Conservation (phyloP, 2,797 vertebrate species). For the Sparidentex hasta region DNA sequence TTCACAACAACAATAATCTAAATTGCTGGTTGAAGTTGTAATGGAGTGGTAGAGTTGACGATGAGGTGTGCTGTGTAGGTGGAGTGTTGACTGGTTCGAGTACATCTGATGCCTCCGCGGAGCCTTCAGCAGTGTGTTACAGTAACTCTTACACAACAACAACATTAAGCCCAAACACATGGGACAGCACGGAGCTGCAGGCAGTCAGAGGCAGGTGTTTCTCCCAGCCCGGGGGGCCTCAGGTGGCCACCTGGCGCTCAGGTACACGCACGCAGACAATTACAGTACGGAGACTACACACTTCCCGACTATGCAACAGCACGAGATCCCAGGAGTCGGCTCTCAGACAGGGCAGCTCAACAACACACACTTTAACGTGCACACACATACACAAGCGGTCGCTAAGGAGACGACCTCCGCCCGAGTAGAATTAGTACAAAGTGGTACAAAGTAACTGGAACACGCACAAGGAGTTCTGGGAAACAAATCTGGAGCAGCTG, state of each 20-base stretch:
- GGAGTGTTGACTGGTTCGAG: slow-evolving; percentile 13
- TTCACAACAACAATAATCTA: too few species aligned
- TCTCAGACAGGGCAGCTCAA: slow-evolving; percentile 68
- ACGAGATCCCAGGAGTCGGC: slow-evolving; percentile 67
- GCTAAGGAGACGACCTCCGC: slow-evolving; percentile 30
- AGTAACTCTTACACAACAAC: slow-evolving; percentile 74
- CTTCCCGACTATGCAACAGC: slow-evolving; percentile 26
- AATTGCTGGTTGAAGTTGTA: neutral
- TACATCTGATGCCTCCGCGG: slow-evolving; percentile 3
- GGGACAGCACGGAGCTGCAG: slow-evolving; percentile 64
- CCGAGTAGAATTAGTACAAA: slow-evolving; percentile 41
- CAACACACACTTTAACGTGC: slow-evolving; percentile 32
- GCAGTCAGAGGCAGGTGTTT: slow-evolving; percentile 77
- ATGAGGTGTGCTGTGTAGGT: neutral
- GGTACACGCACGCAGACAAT: slow-evolving; percentile 35
- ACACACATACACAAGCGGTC: slow-evolving; percentile 26
- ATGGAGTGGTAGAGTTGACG: neutral
- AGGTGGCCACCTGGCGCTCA: slow-evolving; percentile 69
- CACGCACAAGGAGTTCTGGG: slow-evolving; percentile 35
- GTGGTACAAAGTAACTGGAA: slow-evolving; percentile 55
- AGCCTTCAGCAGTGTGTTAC: slow-evolving; percentile 38
- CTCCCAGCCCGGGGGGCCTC: slow-evolving; percentile 64
- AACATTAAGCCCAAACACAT: slow-evolving; percentile 61
- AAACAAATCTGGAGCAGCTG: slow-evolving; percentile 32
- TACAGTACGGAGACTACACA: slow-evolving; percentile 36